phyloP scores from a whole-genome alignment of 2,888 invertebrate species.

The Shargacucullia verbasci region DNA sequence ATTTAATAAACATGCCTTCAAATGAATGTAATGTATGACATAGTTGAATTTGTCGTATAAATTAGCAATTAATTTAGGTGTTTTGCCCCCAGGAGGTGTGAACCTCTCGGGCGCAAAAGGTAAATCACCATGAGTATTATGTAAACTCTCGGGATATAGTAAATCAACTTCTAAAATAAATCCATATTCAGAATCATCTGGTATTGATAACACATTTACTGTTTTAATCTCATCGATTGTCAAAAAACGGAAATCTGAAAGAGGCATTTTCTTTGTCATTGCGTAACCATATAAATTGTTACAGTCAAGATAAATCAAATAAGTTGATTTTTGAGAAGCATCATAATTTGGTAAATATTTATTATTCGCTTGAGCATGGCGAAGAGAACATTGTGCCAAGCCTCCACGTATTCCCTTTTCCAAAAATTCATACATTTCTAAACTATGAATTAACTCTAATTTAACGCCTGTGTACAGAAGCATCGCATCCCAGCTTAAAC shows the following conservation, averaged over 20 bases:
- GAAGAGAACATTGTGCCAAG: slow-evolving; percentile 42
- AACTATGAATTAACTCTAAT: slow-evolving; percentile 44
- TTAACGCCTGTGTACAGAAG: slow-evolving; percentile 24
- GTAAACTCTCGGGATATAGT: neutral
- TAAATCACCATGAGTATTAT: slow-evolving; percentile 4
- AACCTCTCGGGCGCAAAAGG: no score
- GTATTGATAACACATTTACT: neutral
- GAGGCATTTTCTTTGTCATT: slow-evolving; percentile 8
- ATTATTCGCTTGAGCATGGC: slow-evolving; percentile 50
- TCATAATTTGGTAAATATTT: slow-evolving; percentile 52
- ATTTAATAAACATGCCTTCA: slow-evolving; percentile 8
- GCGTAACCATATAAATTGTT: slow-evolving; percentile 14
- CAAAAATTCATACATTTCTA: slow-evolving; percentile 49
- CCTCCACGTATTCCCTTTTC: slow-evolving; percentile 58
- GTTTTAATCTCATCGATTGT: neutral
- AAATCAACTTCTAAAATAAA: slow-evolving; percentile 14
- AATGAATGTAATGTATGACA: slow-evolving; percentile 17
- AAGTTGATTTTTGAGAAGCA: slow-evolving; percentile 12
- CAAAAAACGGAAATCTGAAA: slow-evolving; percentile 7
- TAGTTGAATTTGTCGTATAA: slow-evolving; percentile 14
- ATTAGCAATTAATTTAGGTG: slow-evolving; percentile 11
- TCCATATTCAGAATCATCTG: slow-evolving; percentile 1
- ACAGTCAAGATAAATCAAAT: slow-evolving; percentile 10
- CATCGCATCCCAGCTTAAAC: slow-evolving; percentile 53
- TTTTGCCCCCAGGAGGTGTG: neutral